A percentile compares a stretch with the other conserved stretches of the same genome.
These are phyloP conservation scores for Steinernema carpocapsae DNA, from an alignment of 2,888 invertebrate genomes.

Conservation along the genomic window DNA sequence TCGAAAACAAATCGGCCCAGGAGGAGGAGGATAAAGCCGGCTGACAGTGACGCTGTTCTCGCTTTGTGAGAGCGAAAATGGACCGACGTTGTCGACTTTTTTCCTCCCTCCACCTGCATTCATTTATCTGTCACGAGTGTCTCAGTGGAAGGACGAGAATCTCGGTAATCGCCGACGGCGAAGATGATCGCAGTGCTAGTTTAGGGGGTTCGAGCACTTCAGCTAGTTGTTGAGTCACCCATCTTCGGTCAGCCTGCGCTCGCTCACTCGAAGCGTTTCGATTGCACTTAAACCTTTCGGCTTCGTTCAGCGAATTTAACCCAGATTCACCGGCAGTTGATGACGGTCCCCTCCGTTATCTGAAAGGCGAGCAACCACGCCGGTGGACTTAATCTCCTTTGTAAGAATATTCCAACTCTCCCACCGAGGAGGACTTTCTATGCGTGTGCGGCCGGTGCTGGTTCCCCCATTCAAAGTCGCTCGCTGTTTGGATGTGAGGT, in stretches of 20 bases:
- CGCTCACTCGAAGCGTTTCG: neutral
- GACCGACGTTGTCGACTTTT: neutral
- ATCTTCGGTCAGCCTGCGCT: neutral
- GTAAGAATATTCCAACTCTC: conserved; percentile 1
- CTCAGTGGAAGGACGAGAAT: no score
- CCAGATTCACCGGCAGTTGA: neutral
- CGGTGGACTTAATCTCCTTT: neutral
- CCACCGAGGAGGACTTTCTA: neutral
- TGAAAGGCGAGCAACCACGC: neutral
- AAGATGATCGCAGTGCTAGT: neutral
- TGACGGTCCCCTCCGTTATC: neutral
- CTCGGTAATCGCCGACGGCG: no score
- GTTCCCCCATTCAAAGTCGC: conserved; percentile 7
- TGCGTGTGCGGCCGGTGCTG: conserved; percentile 30
- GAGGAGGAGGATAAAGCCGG: conserved; percentile 20
- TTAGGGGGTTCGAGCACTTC: neutral
- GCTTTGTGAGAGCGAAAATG: conserved; percentile 17
- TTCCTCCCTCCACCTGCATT: neutral
- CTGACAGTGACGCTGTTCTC: neutral
- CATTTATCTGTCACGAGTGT: no score
- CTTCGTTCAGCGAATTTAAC: neutral
- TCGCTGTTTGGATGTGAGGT: conserved; percentile 24
- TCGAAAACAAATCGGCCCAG: no score
- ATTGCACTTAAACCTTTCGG: neutral
- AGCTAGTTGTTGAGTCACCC: no score